These are phyloP conservation scores for Solea senegalensis DNA, from an alignment of 2,113 vertebrate genomes.

Conservation along the genomic window DNA sequence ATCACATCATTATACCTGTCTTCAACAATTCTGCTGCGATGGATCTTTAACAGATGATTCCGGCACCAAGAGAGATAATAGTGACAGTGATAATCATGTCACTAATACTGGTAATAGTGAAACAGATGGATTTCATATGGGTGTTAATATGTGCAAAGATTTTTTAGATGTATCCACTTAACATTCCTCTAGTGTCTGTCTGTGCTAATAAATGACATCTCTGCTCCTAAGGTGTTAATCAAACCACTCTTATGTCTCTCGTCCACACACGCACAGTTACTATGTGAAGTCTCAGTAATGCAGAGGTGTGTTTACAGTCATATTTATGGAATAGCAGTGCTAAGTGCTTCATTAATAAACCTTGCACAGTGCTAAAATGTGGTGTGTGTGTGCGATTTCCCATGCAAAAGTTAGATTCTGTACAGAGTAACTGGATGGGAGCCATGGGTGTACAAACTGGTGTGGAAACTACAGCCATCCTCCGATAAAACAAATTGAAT, in stretches of 20 bases:
- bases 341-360: slow-evolving; percentile 2
- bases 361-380: not conserved
- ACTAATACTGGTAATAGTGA: not conserved
- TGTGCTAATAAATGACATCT: slow-evolving; percentile 53
- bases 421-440: not conserved
- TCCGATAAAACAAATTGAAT: no score
- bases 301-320: slow-evolving; percentile 6
- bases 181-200: slow-evolving; percentile 10
- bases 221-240: slow-evolving; percentile 43
- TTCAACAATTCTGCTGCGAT: not conserved
- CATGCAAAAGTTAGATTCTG: not conserved
- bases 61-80: not conserved
- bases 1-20: not conserved
- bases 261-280: not conserved
- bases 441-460: no score
- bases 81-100: slow-evolving; percentile 13
- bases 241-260: not conserved
- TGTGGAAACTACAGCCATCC: no score
- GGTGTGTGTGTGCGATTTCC: not conserved
- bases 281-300: slow-evolving; percentile 1
- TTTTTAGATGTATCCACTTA: slow-evolving; percentile 30
- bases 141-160: slow-evolving; percentile 22
- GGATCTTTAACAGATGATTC: not conserved
- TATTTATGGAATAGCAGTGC: slow-evolving; percentile 3
- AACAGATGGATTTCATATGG: slow-evolving; percentile 1